Conservation (phyloP, 2,888 invertebrate species). For the Phengaris arion region DNA sequence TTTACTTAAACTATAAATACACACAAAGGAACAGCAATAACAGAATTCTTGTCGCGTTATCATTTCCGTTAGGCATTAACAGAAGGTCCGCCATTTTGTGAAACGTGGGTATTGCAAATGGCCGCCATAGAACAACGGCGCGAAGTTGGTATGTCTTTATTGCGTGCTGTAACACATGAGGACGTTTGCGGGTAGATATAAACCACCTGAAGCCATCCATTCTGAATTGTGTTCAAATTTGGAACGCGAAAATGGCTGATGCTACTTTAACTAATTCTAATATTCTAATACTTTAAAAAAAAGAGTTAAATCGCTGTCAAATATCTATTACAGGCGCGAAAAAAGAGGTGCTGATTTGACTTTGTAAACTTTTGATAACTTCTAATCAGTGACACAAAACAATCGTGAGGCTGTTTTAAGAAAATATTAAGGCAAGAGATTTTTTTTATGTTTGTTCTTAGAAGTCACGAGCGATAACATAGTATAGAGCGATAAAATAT, state of each 20-base stretch:
- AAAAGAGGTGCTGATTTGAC: too few species aligned
- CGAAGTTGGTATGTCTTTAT: constrained; percentile 25
- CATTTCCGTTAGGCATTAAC: constrained; percentile 2
- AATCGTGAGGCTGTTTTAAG: too few species aligned
- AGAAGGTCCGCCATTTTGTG: constrained; percentile 16
- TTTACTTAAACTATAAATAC: constrained; percentile 14
- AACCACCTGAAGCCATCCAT: constrained; percentile 17
- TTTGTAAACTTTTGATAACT: too few species aligned
- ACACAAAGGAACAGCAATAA: constrained; percentile 17
- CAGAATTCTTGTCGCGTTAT: constrained; percentile 13
- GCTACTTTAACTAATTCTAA: background rate
- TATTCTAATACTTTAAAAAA: too few species aligned
- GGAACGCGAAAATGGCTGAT: constrained; percentile 1
- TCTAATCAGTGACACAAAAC: too few species aligned
- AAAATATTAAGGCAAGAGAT: too few species aligned
- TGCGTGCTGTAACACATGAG: constrained; percentile 17
- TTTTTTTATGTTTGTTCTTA: too few species aligned
- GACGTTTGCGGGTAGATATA: constrained; percentile 26
- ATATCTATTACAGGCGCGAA: background rate
- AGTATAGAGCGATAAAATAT: too few species aligned
- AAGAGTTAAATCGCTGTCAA: background rate
- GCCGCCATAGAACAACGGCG: constrained; percentile 16
- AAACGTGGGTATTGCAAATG: constrained; percentile 11
- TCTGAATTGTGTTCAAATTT: background rate
- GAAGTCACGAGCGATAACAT: too few species aligned